These are phyloP conservation scores for Dallia pectoralis DNA, from an alignment of 2,797 vertebrate genomes.

Conservation along the genomic window DNA sequence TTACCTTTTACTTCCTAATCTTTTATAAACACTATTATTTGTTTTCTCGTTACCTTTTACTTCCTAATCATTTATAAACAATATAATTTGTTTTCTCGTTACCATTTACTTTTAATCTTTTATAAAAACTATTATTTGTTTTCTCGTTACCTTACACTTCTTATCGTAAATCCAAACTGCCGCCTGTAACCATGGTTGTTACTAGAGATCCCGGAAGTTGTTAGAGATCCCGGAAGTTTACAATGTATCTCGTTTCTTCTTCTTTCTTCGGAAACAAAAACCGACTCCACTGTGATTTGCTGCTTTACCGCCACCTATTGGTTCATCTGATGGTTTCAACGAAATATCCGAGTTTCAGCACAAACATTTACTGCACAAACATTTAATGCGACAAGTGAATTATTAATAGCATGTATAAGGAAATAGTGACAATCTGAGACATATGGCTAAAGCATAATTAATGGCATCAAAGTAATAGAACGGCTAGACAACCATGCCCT, in stretches of 20 bases:
- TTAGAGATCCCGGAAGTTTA: slow-evolving; percentile 58
- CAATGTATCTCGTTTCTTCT: slow-evolving; percentile 45
- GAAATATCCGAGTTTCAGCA: not conserved
- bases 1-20: no score
- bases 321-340: not conserved
- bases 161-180: not conserved
- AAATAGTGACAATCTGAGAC: not conserved
- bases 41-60: no score
- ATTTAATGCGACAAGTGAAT: no score
- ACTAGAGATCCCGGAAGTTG: slow-evolving; percentile 57
- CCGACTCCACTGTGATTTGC: not conserved
- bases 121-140: not conserved
- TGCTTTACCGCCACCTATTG: slow-evolving; percentile 32
- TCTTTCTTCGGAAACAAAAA: slow-evolving; percentile 49
- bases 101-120: not conserved
- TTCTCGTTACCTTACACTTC: slow-evolving; percentile 16
- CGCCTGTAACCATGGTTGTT: no score
- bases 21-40: no score
- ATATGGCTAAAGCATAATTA: not conserved
- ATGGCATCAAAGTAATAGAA: no score
- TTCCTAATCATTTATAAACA: no score
- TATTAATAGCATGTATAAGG: not conserved
- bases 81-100: not conserved
- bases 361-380: no score
- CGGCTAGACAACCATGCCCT: no score